Base-by-base conservation (phyloP, 2,113 vertebrate species). In the Chaetorhynchus papuensis region DNA sequence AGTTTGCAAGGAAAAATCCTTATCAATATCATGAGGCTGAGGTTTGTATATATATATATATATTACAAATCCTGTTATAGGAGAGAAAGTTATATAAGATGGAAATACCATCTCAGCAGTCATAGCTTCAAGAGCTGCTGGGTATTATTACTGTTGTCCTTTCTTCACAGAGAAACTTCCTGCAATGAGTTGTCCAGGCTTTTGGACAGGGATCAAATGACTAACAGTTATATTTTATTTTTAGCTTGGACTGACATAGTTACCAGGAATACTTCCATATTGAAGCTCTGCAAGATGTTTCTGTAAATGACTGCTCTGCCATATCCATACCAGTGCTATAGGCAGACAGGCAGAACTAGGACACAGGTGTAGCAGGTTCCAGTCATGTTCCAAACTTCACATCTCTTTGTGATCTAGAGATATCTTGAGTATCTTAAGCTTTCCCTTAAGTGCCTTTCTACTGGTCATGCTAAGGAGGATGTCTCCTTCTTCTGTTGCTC, bases 211-310 rank as follows among this genome's bases (percentile, higher is more conserved):
- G 18, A 52, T 93, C 15, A 10, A 61, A 35, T 88, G 71, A 61
- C 50, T 83, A 86, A 93, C 41, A 65, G n/a, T 87, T 91, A 44
- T 7, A 11, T 66, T 84, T 83, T 96, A 92, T 90, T 94, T 93
- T 92, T 96, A 94, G 89, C 87, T 90, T 87, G 82, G 56, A 35
- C 64, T 92, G 93, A 78, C 86, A 57, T 22, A 82, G 80, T 81
- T 87, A 70, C 41, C 41, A 84, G 60, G 49, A 96, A 89, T 78
- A 94, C 18, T 81, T 92, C 28, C 3, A 2, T 81, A 70, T 15
- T 81, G 83, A 94, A 90, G 23, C 31, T 35, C 47, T 68, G 60
- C 44, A 56, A 47, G 39, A 56, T 64, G 12, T 42, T 90, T 75
- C 68, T 72, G 63, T 72, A 52, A 93, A 69, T 9, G 15, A 27